phyloP scores from a whole-genome alignment of 2,888 invertebrate species.

The Strigamia transsilvanica region DNA sequence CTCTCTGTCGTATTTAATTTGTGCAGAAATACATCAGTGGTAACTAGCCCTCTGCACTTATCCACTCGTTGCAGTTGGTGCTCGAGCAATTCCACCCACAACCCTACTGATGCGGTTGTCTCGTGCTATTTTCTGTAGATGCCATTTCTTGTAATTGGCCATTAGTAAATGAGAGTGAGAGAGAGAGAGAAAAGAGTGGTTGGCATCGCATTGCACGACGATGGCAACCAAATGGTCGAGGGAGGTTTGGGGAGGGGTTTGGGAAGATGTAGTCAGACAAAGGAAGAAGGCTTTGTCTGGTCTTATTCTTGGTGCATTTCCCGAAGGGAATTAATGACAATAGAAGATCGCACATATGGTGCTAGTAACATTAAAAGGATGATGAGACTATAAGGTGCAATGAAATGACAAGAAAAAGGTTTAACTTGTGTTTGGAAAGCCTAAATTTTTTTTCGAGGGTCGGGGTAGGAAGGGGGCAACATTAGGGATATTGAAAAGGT shows the following conservation, averaged over 20 bases:
- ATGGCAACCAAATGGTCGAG: conserved; percentile 20
- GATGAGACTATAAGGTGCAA: conserved; percentile 21
- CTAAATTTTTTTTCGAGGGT: background rate
- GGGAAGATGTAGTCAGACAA: background rate
- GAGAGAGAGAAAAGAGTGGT: conserved; percentile 22
- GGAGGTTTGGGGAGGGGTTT: background rate
- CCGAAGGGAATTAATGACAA: conserved; percentile 24
- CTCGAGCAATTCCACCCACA: conserved; percentile 20
- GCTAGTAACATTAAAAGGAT: conserved; percentile 23
- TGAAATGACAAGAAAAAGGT: background rate
- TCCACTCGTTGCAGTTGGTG: background rate
- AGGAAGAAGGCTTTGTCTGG: background rate
- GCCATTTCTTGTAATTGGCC: conserved; percentile 38
- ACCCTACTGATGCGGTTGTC: background rate
- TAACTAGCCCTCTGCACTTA: conserved; percentile 9
- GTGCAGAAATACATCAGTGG: background rate
- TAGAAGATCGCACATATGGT: conserved; percentile 18
- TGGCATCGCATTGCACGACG: conserved; percentile 27
- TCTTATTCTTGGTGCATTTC: background rate
- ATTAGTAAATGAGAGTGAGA: conserved; percentile 23
- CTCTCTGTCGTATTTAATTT: conserved; percentile 2
- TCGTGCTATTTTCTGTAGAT: conserved; percentile 17
- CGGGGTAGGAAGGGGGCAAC: background rate
- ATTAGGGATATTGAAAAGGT: background rate
- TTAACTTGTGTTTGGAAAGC: background rate